Conservation (phyloP, 2,797 vertebrate species). For the Notamacropus eugenii region DNA sequence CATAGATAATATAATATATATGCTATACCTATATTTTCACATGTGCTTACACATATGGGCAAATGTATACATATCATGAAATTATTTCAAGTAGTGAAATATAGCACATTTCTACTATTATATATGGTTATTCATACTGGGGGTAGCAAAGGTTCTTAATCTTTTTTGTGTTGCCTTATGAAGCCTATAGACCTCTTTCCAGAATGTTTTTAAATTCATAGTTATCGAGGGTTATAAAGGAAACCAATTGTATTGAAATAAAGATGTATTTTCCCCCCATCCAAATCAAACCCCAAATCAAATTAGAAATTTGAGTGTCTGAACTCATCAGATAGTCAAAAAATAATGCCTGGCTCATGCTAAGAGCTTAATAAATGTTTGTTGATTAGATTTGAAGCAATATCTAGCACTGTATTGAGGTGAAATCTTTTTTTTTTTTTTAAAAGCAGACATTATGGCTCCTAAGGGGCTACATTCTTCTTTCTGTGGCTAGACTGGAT, state of each 20-base stretch:
- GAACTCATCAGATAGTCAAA: not conserved
- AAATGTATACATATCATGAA: not conserved
- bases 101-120: not conserved
- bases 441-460: not conserved
- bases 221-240: not conserved
- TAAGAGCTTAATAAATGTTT: not conserved
- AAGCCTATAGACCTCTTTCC: not conserved
- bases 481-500: conserved; percentile 37
- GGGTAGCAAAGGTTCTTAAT: not conserved
- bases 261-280: not conserved
- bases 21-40: not conserved
- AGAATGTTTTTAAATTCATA: not conserved
- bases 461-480: not conserved
- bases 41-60: not conserved
- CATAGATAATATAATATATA: not conserved
- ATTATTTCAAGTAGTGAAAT: not conserved
- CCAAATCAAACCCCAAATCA: not conserved
- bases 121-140: not conserved
- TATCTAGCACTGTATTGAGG: not conserved
- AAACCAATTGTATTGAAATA: not conserved
- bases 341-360: not conserved
- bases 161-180: not conserved
- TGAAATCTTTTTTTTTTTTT: not conserved
- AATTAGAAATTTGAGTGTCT: not conserved
- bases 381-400: not conserved